Evolutionary conservation across 2,888 invertebrate genomes (phyloP).

Genomic region (Drosophila nr. perissopoda): DNA sequence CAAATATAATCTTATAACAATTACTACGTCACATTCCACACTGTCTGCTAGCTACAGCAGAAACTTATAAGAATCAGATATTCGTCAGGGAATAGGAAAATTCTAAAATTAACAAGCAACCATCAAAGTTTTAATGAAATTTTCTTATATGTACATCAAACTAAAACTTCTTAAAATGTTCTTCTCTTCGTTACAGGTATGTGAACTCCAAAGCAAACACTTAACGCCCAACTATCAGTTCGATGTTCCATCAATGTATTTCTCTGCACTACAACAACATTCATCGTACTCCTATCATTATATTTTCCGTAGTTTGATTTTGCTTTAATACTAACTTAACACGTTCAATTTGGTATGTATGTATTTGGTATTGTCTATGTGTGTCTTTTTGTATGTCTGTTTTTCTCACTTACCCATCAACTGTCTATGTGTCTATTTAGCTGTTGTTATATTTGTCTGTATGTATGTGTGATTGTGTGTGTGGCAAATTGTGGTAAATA

Average conservation of each 20-base stretch:
- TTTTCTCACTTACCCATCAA: slow-evolving; percentile 24
- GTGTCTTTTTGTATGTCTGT: slow-evolving; percentile 26
- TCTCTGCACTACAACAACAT: slow-evolving; percentile 43
- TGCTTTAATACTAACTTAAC: slow-evolving; percentile 41
- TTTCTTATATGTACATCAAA: not conserved
- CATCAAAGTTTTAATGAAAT: not conserved
- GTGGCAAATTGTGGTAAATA: slow-evolving; percentile 72
- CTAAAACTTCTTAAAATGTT: slow-evolving; percentile 2
- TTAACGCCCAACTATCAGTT: slow-evolving; percentile 29
- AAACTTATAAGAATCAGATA: not conserved
- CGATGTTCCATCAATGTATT: slow-evolving; percentile 66
- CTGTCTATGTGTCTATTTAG: slow-evolving; percentile 20
- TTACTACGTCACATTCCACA: not conserved
- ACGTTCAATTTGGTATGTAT: slow-evolving; percentile 18
- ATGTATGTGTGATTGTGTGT: slow-evolving; percentile 15
- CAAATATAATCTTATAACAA: not conserved
- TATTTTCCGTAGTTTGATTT: slow-evolving; percentile 42
- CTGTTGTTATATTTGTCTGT: slow-evolving; percentile 30
- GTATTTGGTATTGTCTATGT: slow-evolving; percentile 2
- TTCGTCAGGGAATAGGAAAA: not conserved
- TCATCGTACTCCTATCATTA: slow-evolving; percentile 31
- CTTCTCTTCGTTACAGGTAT: slow-evolving; percentile 48
- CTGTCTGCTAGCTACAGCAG: not conserved
- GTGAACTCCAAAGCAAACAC: slow-evolving; percentile 11
- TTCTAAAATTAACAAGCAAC: not conserved